Conservation (phyloP, 37 sponge, comb jelly and placozoan genomes). For the Cliona cf. orientalis region DNA sequence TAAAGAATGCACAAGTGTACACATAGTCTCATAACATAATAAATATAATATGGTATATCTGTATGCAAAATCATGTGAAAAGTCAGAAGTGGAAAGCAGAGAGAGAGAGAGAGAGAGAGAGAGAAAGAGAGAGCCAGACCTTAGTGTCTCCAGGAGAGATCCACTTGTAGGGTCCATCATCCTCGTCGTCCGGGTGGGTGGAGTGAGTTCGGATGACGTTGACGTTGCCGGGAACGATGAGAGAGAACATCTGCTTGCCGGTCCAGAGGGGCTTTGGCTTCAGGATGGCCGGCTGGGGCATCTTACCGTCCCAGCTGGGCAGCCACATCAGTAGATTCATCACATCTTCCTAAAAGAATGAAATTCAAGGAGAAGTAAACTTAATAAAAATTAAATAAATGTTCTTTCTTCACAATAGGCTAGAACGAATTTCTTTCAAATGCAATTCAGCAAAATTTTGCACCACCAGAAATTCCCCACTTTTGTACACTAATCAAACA, state of each 20-base stretch:
- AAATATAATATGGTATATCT: neutral
- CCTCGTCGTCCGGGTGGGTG: conserved; percentile 94
- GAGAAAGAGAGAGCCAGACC: conserved; percentile 44
- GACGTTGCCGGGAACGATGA: conserved; percentile 93
- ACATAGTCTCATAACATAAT: neutral
- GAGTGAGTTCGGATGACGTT: conserved; percentile 88
- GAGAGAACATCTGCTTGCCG: conserved; percentile 97
- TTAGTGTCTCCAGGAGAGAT: conserved; percentile 98
- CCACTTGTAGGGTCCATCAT: conserved; percentile 88
- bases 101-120: neutral
- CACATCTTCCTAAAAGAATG: conserved; percentile 80
- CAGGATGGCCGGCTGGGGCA: conserved; percentile 96
- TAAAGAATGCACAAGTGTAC: neutral
- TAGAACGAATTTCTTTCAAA: neutral
- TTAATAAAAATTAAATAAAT: neutral
- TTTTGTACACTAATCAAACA: neutral
- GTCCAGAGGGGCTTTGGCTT: conserved; percentile 99
- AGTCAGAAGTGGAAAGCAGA: too few species aligned
- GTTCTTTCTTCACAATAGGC: neutral
- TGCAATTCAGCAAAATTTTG: neutral
- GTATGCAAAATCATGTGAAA: neutral
- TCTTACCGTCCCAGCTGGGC: conserved; percentile 96
- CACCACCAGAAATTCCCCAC: neutral
- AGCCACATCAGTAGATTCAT: conserved; percentile 99
- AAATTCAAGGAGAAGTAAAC: neutral